Evolutionary conservation across 1,140 invertebrate species (phyloP), one percentile per base, ranked within the genome.

Genomic region (Drosophila sp.): DNA sequence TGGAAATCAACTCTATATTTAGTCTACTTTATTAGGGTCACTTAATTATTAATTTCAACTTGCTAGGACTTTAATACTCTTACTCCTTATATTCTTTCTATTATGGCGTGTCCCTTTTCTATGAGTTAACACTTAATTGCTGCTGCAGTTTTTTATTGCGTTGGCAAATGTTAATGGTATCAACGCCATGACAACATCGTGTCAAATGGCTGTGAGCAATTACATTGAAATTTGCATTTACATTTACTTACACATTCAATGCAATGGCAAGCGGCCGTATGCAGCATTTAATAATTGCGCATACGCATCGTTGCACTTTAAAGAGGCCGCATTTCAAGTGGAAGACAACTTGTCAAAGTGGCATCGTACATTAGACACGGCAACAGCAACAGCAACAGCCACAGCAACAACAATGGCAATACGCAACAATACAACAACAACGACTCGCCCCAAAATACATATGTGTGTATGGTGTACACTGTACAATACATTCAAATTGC

Each of bases 211-310:
- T 86, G 69, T 45, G 58, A 78, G 81, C 82, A 87, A 82, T 87
- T 87, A 67, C 64, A 74, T 59, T 76, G 76, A 76, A 64, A 64
- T 58, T 89, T 77, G 67, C 69, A 46, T 89, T 72, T 54, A 40
- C 43, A 76, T 65, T 64, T 54, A 18, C 40, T 25, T n/a, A 21
- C 48, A 34, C 38, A 72, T 59, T 67, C 45, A 67, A 61, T 80
- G 43, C 64, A 32, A 63, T 51, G 34, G 27, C 40, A 56, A 59
- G 67, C 80, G 74, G 74, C 46, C 78, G 78, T 51, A 87, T 78
- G 83, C 75, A 67, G 82, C 82, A 89, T 89, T 87, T 82, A 89
- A 79, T 89, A 89, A 89, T 87, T 87, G 67, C 79, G 82, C 80
- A 87, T 87, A 87, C 83, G 83, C 83, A 83, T 70, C 70, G 83